These are phyloP conservation scores for Spinibarbus caldwelli DNA, from an alignment of 2,797 vertebrate species.

Conservation along the genomic window DNA sequence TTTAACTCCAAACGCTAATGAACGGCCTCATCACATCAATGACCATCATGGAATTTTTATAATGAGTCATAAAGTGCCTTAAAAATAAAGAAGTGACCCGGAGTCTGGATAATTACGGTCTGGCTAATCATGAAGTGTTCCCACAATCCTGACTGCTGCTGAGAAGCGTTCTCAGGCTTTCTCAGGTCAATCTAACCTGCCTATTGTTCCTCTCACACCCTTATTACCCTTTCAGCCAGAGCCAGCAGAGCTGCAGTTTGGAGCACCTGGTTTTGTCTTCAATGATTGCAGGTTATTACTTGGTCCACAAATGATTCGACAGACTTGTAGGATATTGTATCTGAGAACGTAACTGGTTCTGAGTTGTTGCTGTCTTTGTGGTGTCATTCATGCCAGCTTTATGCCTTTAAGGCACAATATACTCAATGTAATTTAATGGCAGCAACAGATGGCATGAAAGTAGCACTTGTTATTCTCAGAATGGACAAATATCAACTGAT, in stretches of 20 bases:
- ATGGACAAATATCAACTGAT: not conserved
- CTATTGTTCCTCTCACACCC: constrained; percentile 54
- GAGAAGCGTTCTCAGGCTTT: constrained; percentile 57
- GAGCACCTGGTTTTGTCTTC: constrained; percentile 29
- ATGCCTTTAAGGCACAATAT: not conserved
- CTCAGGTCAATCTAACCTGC: constrained; percentile 71
- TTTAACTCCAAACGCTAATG: constrained; percentile 37
- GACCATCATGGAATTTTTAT: constrained; percentile 68
- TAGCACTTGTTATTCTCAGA: not conserved
- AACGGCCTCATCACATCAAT: constrained; percentile 56
- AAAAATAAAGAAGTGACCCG: constrained; percentile 49
- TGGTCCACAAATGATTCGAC: not conserved
- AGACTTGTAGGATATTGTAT: not conserved
- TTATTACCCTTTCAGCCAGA: constrained; percentile 25
- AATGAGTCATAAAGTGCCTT: constrained; percentile 67
- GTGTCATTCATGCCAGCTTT: not conserved
- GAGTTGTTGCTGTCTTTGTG: not conserved
- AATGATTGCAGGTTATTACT: constrained; percentile 17
- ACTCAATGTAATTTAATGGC: not conserved
- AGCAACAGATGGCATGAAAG: not conserved
- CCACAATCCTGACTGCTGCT: constrained; percentile 64
- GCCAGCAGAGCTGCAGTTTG: constrained; percentile 2
- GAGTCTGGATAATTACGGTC: constrained; percentile 65
- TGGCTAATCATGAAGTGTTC: constrained; percentile 66
- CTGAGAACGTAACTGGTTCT: constrained; percentile 3